A percentile compares a stretch with the other conserved stretches of the same genome.
These are phyloP conservation scores for Aphidius ervi DNA, from an alignment of 1,140 invertebrate species.

Conservation along the genomic window DNA sequence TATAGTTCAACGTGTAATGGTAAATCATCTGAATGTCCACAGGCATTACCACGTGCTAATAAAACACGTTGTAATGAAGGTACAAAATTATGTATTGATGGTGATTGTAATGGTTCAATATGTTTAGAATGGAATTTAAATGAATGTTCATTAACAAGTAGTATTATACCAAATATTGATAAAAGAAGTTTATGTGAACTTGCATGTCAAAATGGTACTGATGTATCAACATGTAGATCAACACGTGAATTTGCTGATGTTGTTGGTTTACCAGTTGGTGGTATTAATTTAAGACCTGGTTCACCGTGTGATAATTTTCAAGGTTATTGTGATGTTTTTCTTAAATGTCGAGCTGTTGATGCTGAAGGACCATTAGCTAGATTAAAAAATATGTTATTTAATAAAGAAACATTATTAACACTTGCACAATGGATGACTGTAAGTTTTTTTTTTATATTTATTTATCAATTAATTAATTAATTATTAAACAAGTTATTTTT, in stretches of 20 bases:
- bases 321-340: slow-evolving; percentile 98
- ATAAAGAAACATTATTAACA: slow-evolving; percentile 80
- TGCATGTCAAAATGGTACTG: slow-evolving; percentile 85
- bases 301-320: slow-evolving; percentile 98
- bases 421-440: slow-evolving; percentile 86
- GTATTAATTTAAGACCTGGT: slow-evolving; percentile 85
- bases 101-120: slow-evolving; percentile 92
- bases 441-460: slow-evolving; percentile 32
- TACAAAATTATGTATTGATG: slow-evolving; percentile 84
- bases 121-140: slow-evolving; percentile 91
- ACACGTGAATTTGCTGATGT: slow-evolving; percentile 76
- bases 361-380: slow-evolving; percentile 95
- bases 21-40: slow-evolving; percentile 79
- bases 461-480: slow-evolving; percentile 19
- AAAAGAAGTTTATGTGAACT: slow-evolving; percentile 90
- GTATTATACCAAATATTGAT: slow-evolving; percentile 74
- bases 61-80: slow-evolving; percentile 83
- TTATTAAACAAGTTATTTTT: slow-evolving; percentile 20
- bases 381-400: slow-evolving; percentile 94
- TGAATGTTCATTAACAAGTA: slow-evolving; percentile 94
- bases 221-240: slow-evolving; percentile 73
- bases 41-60: slow-evolving; percentile 69
- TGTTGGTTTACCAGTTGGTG: slow-evolving; percentile 75
- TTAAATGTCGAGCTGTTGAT: slow-evolving; percentile 95
- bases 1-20: slow-evolving; percentile 82